Evolutionary conservation across 2,888 invertebrate species (phyloP).

Genomic region (Mesoligia furuncula): DNA sequence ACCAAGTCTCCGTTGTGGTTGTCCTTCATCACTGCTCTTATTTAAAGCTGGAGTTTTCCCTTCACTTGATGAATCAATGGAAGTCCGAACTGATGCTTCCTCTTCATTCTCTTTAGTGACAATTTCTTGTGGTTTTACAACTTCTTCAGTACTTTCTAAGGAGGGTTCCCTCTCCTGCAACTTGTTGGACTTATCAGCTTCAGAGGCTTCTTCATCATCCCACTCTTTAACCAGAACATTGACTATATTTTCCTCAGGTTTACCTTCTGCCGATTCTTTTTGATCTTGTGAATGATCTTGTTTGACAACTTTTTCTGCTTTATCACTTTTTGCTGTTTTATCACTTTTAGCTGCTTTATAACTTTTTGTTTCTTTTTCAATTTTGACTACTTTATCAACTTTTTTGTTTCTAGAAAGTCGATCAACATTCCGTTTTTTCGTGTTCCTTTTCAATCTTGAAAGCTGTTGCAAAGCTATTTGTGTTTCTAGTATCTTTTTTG

Average conservation of each 20-base stretch:
- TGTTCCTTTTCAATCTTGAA: slow-evolving; percentile 74
- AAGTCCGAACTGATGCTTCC: slow-evolving; percentile 64
- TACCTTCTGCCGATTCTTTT: slow-evolving; percentile 52
- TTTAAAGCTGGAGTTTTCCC: slow-evolving; percentile 68
- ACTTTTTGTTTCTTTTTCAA: slow-evolving; percentile 48
- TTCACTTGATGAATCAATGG: slow-evolving; percentile 75
- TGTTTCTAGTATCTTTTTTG: slow-evolving; percentile 75
- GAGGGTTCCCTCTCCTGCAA: slow-evolving; percentile 68
- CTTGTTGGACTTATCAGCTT: slow-evolving; percentile 68
- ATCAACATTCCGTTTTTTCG: slow-evolving; percentile 63
- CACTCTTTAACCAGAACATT: slow-evolving; percentile 90
- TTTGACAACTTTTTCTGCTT: slow-evolving; percentile 53
- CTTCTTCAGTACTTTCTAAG: slow-evolving; percentile 63
- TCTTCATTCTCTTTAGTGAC: slow-evolving; percentile 65
- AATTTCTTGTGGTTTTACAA: slow-evolving; percentile 66
- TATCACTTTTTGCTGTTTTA: slow-evolving; percentile 48
- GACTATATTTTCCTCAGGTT: slow-evolving; percentile 81
- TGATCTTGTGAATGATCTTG: slow-evolving; percentile 24
- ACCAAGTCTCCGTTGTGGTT: slow-evolving; percentile 82
- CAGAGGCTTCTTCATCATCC: slow-evolving; percentile 84
- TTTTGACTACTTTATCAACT: slow-evolving; percentile 55
- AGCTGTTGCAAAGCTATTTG: slow-evolving; percentile 84
- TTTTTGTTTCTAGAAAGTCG: slow-evolving; percentile 58
- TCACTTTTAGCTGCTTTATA: slow-evolving; percentile 50
- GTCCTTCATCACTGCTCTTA: slow-evolving; percentile 79